These are phyloP conservation scores for Galbula dea DNA, from an alignment of 2,113 vertebrate species.

Conservation along the genomic window DNA sequence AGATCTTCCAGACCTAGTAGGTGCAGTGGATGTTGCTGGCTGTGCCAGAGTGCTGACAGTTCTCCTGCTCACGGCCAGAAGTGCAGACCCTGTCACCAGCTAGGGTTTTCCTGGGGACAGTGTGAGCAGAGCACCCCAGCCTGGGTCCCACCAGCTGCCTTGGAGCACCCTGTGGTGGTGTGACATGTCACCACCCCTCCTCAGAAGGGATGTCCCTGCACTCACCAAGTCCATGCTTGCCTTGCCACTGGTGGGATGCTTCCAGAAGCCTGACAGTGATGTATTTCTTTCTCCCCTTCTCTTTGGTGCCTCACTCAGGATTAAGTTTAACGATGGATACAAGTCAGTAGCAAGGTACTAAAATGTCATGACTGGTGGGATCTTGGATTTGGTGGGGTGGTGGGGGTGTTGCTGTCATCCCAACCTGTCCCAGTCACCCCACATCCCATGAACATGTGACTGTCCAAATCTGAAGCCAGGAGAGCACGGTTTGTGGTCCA, in stretches of 20 bases:
- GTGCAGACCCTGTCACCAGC: not conserved
- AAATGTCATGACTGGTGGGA: not conserved
- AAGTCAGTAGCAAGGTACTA: slow-evolving; percentile 66
- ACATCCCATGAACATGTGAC: fast-evolving
- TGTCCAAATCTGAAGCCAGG: not conserved
- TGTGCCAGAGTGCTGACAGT: not conserved
- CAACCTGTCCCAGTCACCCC: not conserved
- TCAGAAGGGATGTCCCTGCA: not conserved
- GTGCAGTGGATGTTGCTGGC: not conserved
- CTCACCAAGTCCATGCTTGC: not conserved
- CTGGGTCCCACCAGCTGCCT: not conserved
- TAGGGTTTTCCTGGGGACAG: fast-evolving
- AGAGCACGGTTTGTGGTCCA: not conserved
- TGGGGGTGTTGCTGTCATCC: not conserved
- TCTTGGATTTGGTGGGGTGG: not conserved
- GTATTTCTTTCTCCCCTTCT: not conserved
- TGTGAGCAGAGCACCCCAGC: not conserved
- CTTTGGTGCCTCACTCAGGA: slow-evolving; percentile 30
- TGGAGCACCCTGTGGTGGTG: not conserved
- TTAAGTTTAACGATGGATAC: slow-evolving; percentile 62
- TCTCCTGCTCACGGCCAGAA: not conserved
- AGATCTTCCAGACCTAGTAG: not conserved
- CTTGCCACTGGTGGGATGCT: not conserved
- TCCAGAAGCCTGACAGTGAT: fast-evolving
- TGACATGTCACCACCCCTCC: not conserved